Evolutionary conservation across 2,113 vertebrate species (phyloP), one percentile per base, ranked within the genome.

Genomic region (Colaptes auratus): DNA sequence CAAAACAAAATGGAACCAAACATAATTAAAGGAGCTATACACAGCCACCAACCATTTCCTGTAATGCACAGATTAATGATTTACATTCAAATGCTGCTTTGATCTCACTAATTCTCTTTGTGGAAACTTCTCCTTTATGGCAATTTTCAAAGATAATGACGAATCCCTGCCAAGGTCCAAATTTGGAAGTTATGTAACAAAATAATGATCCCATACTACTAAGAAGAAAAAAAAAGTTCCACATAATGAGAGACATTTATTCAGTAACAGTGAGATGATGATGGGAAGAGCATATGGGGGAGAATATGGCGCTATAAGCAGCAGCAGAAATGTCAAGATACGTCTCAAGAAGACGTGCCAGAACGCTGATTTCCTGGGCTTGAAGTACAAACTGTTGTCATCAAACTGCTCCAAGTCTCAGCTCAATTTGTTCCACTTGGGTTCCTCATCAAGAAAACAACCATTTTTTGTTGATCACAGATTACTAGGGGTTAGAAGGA

Each of bases 211-310:
- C 82, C 58, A 74, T 48, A 82, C 73, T 95, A 92, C 66, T 89
- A 86, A 91, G 95, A 81, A 86, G 10, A 92, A 86, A 91, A 96
- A 83, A 85, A 85, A 93, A 64, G 33, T 82, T 94, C 78, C 15
- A 23, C 84, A 76, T 88, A 93, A 89, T 6, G 87, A 82, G 67
- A 59, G 81, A 89, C 79, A 94, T 92, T 95, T 89, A 87, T 87
- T 86, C 72, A 89, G 50, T 81, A 93, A 92, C 0, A 20, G 93
- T 9, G 65, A 67, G 89, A 56, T 71, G 61, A 64, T 91, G 87
- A 86, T 74, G 85, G 82, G 81, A 85, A 91, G 67, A 93, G n/a
- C 89, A 93, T 80, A 93, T 77, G 79, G 86, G 64, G 71, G 90
- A 53, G 84, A 93, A 88, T 71, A 91, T 48, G 91, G 91, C 75